Evolutionary conservation across 2,113 vertebrate genomes (phyloP).

Genomic region (Echinops telfairi): DNA sequence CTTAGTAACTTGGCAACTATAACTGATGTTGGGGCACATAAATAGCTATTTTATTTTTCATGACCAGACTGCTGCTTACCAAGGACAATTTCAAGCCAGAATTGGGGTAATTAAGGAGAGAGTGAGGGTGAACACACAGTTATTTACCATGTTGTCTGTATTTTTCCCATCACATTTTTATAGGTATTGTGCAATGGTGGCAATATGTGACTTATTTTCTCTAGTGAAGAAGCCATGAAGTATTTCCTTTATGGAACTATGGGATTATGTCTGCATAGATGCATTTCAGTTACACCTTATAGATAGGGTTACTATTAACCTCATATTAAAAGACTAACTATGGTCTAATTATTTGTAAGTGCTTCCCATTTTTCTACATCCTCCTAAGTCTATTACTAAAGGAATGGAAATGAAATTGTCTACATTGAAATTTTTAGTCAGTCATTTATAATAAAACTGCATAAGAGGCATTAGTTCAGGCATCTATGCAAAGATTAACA

Average conservation of each 20-base stretch:
- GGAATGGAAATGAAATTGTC: background rate
- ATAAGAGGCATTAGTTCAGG: background rate
- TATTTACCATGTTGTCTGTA: background rate
- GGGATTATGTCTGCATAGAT: background rate
- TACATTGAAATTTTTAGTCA: background rate
- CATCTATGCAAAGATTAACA: background rate
- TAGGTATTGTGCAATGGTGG: background rate
- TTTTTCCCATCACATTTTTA: background rate
- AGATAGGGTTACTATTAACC: background rate
- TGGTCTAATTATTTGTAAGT: background rate
- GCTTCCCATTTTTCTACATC: background rate
- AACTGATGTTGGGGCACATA: background rate
- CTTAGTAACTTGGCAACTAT: background rate
- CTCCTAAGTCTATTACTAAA: background rate
- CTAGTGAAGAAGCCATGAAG: background rate
- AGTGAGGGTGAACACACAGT: background rate
- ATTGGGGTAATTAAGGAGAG: background rate
- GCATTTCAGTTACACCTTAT: background rate
- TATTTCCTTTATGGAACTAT: background rate
- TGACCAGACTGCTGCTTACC: background rate
- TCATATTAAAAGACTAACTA: background rate
- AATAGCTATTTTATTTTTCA: constrained; percentile 6
- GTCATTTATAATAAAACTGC: background rate
- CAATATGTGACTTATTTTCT: background rate
- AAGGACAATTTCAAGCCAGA: background rate